Base-by-base conservation (phyloP, 2,888 invertebrate genomes). In the Trachelus iudaicus region DNA sequence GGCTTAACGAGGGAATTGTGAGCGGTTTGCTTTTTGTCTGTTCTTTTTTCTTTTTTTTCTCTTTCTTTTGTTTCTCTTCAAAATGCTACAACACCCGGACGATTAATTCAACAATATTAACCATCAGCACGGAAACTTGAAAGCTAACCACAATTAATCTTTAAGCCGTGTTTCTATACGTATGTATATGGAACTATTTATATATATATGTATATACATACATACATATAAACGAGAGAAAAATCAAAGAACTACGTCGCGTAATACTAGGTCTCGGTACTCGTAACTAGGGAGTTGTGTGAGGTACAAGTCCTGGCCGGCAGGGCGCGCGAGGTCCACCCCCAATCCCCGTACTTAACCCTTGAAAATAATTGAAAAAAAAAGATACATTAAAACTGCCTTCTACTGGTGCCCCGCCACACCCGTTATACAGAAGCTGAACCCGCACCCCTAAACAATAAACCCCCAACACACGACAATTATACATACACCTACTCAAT, bases 221-320 rank as follows among this genome's bases (percentile, higher is more conserved):
- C n/a, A 77, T 77, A n/a, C 15, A 37, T 37, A 37, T 15, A 69
- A 30, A 69, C 30, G 37, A 74, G 34, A 74, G 37, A 37, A 74
- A 74, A 75, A 69, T 69, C 56, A 34, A 76, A 30, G 69, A 78
- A 73, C 34, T n/a, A 76, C 73, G 78, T n/a, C 69, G 69, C 69
- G 56, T 71, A 73, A 56, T 79, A 90, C 90, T 91, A 91, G 91
- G 91, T 90, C 82, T 91, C 91, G 91, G 91, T 91, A 91, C 91
- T 91, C 91, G 91, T 91, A 91, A 91, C 91, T 91, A 91, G 91
- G 91, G 91, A 91, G 91, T 91, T 91, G 91, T 91, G 91, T 91
- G 91, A 91, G 91, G 91, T 91, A 91, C 90, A 90, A 88, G 91
- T 91, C 91, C 91, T 91, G 91, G 87, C 90, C 91, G 91, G 90